Conservation (phyloP, 2,113 vertebrate genomes). For the Tonatia bakeri region DNA sequence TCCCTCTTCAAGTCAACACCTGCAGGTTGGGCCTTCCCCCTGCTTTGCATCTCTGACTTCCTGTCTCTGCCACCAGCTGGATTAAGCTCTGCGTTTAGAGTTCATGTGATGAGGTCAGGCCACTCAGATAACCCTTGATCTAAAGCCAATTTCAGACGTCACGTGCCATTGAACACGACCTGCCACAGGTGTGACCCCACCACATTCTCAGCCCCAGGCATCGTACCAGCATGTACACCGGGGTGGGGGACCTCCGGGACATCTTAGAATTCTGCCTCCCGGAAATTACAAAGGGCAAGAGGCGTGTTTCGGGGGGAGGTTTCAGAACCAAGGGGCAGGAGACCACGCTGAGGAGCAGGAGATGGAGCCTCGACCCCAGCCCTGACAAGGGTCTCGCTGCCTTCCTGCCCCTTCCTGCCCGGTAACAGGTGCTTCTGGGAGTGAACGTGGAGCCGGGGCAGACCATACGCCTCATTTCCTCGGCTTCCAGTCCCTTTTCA, state of each 20-base stretch:
- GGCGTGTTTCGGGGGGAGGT: background rate
- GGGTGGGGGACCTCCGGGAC: background rate
- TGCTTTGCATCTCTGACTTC: background rate
- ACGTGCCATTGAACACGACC: background rate
- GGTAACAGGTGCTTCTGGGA: background rate
- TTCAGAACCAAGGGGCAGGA: background rate
- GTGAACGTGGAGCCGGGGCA: background rate
- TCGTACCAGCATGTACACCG: background rate
- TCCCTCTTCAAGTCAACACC: background rate
- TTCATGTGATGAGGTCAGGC: background rate
- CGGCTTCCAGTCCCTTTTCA: background rate
- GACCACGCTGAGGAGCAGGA: background rate
- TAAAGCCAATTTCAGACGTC: background rate
- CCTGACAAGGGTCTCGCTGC: background rate
- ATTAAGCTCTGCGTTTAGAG: background rate
- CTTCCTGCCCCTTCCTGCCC: background rate
- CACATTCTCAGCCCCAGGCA: background rate
- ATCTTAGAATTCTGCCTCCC: background rate
- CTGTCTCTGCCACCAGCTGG: background rate
- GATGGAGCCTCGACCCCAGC: background rate
- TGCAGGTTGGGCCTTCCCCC: accelerated
- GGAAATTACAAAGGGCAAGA: background rate
- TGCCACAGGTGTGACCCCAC: background rate
- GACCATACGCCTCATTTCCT: background rate
- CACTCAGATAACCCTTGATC: background rate